Evolutionary conservation across 2,888 invertebrate genomes (phyloP).

Genomic region (Phyllotreta striolata): DNA sequence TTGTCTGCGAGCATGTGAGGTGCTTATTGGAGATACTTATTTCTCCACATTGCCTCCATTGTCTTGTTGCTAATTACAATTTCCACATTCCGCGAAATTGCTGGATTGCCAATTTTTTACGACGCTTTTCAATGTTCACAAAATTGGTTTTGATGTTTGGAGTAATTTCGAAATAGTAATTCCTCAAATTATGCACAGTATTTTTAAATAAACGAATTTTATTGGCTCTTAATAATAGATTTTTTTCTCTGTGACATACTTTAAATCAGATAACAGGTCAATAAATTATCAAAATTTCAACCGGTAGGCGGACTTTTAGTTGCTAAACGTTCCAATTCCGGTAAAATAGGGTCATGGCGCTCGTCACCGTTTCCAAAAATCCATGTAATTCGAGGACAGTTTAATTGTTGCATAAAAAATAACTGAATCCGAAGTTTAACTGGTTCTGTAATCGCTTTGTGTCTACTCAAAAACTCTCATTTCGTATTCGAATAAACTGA

Average conservation of each 20-base stretch:
- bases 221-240: neutral
- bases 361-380: slow-evolving; percentile 1
- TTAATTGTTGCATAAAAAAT: neutral
- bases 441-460: too few species aligned
- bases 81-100: slow-evolving; percentile 2
- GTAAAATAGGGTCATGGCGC: slow-evolving; percentile 5
- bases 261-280: slow-evolving; percentile 4
- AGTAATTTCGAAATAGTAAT: neutral
- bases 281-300: neutral
- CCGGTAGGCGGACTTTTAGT: slow-evolving; percentile 3
- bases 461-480: too few species aligned
- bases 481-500: too few species aligned
- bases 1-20: slow-evolving; percentile 10
- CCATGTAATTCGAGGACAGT: slow-evolving; percentile 1
- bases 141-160: neutral
- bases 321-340: neutral
- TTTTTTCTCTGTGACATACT: neutral
- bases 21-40: neutral
- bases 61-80: neutral
- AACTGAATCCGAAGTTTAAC: too few species aligned
- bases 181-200: too few species aligned
- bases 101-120: too few species aligned
- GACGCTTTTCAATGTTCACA: too few species aligned
- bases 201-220: too few species aligned
- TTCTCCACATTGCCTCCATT: neutral